phyloP scores from a whole-genome alignment of 2,888 invertebrate species.

The Alloplasta piceator region DNA sequence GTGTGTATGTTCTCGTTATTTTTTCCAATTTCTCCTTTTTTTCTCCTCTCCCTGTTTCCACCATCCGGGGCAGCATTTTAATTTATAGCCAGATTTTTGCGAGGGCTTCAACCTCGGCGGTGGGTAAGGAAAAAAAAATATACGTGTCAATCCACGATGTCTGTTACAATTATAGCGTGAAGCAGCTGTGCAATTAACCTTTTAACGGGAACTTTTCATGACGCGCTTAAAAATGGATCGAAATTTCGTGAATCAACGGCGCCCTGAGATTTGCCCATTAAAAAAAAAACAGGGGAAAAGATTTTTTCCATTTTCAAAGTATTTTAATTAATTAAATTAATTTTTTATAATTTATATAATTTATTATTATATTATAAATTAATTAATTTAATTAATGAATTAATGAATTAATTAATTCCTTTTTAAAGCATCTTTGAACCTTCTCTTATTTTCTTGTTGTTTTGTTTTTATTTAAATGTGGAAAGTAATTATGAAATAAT shows the following conservation, averaged over 20 bases:
- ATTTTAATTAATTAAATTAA: no score
- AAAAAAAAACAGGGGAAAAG: no score
- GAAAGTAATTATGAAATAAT: no score
- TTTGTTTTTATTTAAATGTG: no score
- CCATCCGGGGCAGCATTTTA: constrained; percentile 7
- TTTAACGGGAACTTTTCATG: not conserved
- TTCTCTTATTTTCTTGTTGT: no score
- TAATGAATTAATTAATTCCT: no score
- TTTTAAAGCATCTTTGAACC: no score
- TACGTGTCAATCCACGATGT: not conserved
- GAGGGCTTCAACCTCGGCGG: constrained; percentile 36
- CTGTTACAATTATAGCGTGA: not conserved
- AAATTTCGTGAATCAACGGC: no score
- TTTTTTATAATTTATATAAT: no score
- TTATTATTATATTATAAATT: no score
- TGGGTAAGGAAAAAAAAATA: not conserved
- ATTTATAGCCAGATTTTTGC: constrained; percentile 52
- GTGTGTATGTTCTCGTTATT: constrained; percentile 11
- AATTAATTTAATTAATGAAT: no score
- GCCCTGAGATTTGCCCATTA: not conserved
- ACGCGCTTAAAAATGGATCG: no score
- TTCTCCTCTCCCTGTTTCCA: not conserved
- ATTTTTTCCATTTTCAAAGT: not conserved
- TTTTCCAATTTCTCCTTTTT: constrained; percentile 13
- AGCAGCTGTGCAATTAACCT: not conserved